Conservation (phyloP, 2,113 vertebrate genomes). For the Nothoprocta pentlandii region DNA sequence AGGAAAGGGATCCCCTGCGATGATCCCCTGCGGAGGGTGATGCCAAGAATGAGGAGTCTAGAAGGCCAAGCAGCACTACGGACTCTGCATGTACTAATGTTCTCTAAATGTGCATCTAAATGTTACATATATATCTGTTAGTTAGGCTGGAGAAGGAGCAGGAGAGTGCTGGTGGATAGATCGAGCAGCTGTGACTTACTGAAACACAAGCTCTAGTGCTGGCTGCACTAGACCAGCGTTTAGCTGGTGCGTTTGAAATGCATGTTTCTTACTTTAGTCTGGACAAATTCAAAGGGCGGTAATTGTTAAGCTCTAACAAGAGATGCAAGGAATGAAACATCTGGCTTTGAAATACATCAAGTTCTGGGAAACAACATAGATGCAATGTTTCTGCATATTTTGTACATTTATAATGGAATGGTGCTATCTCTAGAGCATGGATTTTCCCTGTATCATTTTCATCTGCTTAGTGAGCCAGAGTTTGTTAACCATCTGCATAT, state of each 20-base stretch:
- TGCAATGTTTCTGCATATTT: constrained; percentile 40
- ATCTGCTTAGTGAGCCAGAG: constrained; percentile 24
- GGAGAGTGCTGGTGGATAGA: neutral
- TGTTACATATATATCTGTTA: neutral
- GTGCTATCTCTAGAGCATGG: constrained; percentile 56
- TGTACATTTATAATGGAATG: constrained; percentile 60
- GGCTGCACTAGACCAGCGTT: neutral
- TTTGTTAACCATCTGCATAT: constrained; percentile 67
- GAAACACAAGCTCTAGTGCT: neutral
- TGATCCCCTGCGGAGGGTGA: neutral
- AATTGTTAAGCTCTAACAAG: neutral
- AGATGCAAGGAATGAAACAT: constrained; percentile 32
- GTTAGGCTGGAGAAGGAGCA: neutral
- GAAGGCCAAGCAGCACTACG: neutral
- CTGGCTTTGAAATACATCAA: constrained; percentile 2
- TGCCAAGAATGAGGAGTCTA: neutral
- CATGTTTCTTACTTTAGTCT: neutral
- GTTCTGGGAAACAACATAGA: constrained; percentile 30
- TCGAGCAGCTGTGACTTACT: too few relatives aligned
- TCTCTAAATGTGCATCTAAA: neutral
- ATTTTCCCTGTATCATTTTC: constrained; percentile 58
- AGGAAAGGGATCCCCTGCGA: neutral
- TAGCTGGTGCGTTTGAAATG: neutral
- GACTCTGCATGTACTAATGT: neutral
- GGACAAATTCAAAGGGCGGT: constrained; percentile 14